Evolutionary conservation across 2,888 invertebrate species (phyloP).

Genomic region (Adela reaumurella): DNA sequence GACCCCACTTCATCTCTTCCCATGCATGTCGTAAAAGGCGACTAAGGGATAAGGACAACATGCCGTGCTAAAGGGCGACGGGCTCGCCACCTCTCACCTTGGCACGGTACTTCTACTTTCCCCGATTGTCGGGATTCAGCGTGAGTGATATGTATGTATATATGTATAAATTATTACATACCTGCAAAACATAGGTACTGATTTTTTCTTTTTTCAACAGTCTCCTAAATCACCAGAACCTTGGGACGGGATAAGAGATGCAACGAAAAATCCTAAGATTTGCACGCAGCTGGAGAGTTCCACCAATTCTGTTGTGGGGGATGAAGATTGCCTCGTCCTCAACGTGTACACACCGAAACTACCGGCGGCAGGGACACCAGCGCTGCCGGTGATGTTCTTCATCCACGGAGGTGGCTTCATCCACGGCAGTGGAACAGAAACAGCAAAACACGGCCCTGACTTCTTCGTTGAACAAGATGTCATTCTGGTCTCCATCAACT

Average conservation of each 20-base stretch:
- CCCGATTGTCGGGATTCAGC: no score
- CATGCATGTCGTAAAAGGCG: no score
- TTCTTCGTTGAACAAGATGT: conserved; percentile 39
- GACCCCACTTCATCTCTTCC: no score
- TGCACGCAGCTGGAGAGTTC: conserved; percentile 62
- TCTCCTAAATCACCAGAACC: conserved; percentile 30
- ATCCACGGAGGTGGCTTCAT: conserved; percentile 47
- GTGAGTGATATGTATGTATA: no score
- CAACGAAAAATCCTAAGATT: conserved; percentile 57
- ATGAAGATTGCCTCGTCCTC: conserved; percentile 64
- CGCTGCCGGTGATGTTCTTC: conserved; percentile 42
- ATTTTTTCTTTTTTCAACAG: conserved; percentile 19
- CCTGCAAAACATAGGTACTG: no score
- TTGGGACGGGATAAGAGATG: conserved; percentile 63
- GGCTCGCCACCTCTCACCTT: no score
- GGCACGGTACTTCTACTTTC: no score
- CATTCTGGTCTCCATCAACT: conserved; percentile 39
- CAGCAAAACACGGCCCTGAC: conserved; percentile 34
- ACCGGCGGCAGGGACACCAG: conserved; percentile 14
- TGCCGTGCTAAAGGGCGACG: no score
- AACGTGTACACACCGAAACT: conserved; percentile 64
- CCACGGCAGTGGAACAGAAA: conserved; percentile 39
- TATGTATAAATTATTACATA: no score
- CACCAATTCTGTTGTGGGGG: conserved; percentile 46
- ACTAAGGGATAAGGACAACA: no score